Percentiles rank a stretch among this genome's conserved stretches.
Conservation (phyloP, 2,888 invertebrate genomes). For the Melieria crassipennis region DNA sequence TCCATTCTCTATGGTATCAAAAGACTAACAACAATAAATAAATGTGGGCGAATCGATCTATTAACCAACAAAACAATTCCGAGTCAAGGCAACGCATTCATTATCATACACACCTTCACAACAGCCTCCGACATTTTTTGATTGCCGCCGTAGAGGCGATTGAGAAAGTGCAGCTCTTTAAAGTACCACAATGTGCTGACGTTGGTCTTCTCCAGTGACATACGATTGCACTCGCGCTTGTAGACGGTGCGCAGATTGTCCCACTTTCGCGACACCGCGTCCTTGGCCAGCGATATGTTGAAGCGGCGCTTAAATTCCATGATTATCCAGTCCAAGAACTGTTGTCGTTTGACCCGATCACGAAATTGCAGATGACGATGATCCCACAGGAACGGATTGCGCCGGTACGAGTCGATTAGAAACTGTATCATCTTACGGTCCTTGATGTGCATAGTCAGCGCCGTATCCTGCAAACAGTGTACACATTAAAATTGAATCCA, state of each 20-base stretch:
- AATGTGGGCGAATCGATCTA: too few relatives aligned
- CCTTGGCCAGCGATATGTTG: conserved; percentile 56
- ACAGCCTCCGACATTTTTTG: conserved; percentile 57
- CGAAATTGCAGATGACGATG: conserved; percentile 59
- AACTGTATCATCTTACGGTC: conserved; percentile 62
- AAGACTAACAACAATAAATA: too few relatives aligned
- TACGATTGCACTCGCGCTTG: conserved; percentile 61
- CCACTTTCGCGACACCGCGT: conserved; percentile 60
- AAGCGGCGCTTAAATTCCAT: conserved; percentile 58
- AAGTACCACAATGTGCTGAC: conserved; percentile 61
- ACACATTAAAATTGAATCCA: background rate
- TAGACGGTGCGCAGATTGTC: conserved; percentile 60
- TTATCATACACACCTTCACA: conserved; percentile 48
- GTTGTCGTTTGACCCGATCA: conserved; percentile 56
- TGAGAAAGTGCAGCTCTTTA: conserved; percentile 57
- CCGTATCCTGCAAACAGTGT: conserved; percentile 45
- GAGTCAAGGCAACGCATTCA: too few relatives aligned
- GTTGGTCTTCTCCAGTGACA: conserved; percentile 59
- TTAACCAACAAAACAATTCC: too few relatives aligned
- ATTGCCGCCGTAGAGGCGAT: conserved; percentile 57
- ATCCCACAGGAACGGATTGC: conserved; percentile 60
- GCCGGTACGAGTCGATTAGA: conserved; percentile 58
- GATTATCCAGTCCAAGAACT: conserved; percentile 58
- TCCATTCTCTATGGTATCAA: too few relatives aligned
- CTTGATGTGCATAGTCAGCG: conserved; percentile 58